Base-by-base conservation (phyloP, 2,888 invertebrate genomes). In the Hydropsyche betteni region DNA sequence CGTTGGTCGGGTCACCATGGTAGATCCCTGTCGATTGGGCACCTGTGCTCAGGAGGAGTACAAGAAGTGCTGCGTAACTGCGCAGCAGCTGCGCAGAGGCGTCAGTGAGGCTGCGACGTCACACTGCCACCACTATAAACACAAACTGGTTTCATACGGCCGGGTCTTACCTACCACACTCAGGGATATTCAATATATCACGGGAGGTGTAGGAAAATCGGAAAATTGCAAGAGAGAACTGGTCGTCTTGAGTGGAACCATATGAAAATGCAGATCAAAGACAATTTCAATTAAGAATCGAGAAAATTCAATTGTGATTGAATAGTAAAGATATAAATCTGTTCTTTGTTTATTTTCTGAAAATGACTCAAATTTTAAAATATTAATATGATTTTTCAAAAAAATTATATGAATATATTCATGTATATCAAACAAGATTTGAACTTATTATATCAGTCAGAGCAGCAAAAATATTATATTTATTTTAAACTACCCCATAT, bases 111-210 rank as follows among this genome's bases (percentile, higher is more conserved):
- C 72, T 72, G 58, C 72, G 72, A 55, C 72, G 72, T 72, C 72
- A 72, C 72, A 72, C 72, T 72, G 73, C 73, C 73, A 33, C 69
- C 34, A 73, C 71, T 38, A 70, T 75, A 74, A 77, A 77, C 75
- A 77, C 68, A 78, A 78, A 78, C 78, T 61, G 78, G 78, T 78
- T 78, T 78, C 74, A 55, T 76, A 71, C 34, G 5, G 10, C 10
- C 72, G 55, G 58, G 61, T 61, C 61, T 77, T 69, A 64, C 64
- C 64, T 34, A 33, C 36, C 36, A 64, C 36, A 8, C 8, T 44
- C 44, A 44, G 44, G 44, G 44, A 44, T 44, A 44, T 44, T 44
- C 44, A 44, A 44, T 44, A 10, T 24, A 44, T 69, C 12, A 10
- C 24, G 16, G 69, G 16, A 34, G 16, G 4, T 51, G 4, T 16